A percentile compares a stretch with the other conserved stretches of the same genome.
Conservation (phyloP, 1,140 invertebrate genomes). For the Arion vulgaris region DNA sequence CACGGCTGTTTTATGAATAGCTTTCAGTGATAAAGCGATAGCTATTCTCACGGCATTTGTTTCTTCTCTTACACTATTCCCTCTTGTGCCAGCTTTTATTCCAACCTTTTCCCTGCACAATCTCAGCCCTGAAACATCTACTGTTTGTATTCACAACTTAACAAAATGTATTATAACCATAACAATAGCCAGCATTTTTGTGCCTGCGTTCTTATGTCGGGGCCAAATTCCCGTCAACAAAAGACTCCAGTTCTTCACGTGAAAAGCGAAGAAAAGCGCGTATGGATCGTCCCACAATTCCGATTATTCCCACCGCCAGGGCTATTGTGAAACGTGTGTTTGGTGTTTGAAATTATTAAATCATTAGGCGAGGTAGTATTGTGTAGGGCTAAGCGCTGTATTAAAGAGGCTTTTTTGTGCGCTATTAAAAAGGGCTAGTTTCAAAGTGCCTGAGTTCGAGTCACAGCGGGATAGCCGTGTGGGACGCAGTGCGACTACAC, state of each 20-base stretch:
- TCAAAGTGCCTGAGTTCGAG: background rate
- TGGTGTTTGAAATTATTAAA: conserved; percentile 15
- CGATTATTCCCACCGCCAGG: background rate
- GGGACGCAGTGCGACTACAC: conserved; percentile 3
- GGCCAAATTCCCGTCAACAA: background rate
- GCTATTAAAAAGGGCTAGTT: conserved; percentile 14
- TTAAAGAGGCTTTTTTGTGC: conserved; percentile 9
- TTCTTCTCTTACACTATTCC: background rate
- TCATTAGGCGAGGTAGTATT: conserved; percentile 8
- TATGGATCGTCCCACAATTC: background rate
- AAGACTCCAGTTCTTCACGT: background rate
- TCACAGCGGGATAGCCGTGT: background rate
- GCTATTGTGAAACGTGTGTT: background rate
- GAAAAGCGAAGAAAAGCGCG: background rate
- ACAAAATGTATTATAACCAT: background rate
- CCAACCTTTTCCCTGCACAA: background rate
- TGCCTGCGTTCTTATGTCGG: background rate
- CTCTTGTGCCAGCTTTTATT: background rate
- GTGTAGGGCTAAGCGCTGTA: background rate
- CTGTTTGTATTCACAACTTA: background rate
- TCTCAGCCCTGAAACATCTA: background rate
- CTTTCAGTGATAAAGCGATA: background rate
- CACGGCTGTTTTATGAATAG: background rate
- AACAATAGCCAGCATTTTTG: background rate
- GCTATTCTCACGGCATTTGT: background rate